phyloP scores from a whole-genome alignment of 2,797 vertebrate species.

The Crax fasciolata region DNA sequence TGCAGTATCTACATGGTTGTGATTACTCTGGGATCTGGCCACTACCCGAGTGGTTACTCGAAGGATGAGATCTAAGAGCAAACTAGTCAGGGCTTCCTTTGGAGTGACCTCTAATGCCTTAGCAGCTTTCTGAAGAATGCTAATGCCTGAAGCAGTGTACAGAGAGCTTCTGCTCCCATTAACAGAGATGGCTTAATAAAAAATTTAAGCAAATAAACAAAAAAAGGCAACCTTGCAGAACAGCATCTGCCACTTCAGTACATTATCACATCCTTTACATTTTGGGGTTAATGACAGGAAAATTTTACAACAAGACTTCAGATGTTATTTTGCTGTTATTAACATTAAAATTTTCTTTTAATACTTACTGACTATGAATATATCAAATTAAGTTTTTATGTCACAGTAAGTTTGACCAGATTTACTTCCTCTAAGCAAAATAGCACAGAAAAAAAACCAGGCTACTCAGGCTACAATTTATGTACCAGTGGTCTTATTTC shows the following conservation, averaged over 20 bases:
- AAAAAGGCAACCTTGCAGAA: not conserved
- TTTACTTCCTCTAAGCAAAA: not conserved
- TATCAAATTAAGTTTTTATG: not conserved
- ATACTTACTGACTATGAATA: not conserved
- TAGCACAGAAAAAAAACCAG: not conserved
- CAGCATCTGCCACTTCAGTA: not conserved
- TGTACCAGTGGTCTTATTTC: not conserved
- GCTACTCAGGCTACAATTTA: not conserved
- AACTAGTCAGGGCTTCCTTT: not conserved
- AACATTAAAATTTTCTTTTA: not conserved
- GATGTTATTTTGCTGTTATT: not conserved
- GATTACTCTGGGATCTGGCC: not conserved
- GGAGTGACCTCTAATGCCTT: not conserved
- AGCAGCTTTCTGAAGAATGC: not conserved
- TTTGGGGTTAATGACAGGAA: not conserved
- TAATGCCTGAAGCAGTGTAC: not conserved
- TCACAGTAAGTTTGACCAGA: not conserved
- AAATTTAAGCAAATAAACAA: conserved; percentile 18
- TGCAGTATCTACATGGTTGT: not conserved
- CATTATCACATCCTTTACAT: not conserved
- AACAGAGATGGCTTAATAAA: not conserved
- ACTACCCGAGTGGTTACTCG: not conserved
- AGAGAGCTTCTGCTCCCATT: not conserved
- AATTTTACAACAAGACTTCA: not conserved
- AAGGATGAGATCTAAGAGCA: not conserved